A percentile compares a stretch with the other conserved stretches of the same genome.
Evolutionary conservation across 1,140 invertebrate genomes (phyloP).

Genomic region (Ostrea denselamellosa): DNA sequence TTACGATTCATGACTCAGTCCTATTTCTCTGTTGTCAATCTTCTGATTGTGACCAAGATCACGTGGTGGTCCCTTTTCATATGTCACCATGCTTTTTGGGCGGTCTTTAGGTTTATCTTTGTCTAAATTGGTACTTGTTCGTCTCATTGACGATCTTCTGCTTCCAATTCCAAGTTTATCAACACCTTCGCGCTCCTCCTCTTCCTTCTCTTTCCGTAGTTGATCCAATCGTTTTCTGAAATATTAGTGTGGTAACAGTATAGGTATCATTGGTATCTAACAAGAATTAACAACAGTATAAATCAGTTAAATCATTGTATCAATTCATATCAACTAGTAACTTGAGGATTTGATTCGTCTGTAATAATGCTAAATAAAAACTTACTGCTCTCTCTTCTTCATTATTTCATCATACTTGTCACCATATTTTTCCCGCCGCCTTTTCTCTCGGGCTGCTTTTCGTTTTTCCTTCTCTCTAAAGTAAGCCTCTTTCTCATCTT

Average conservation of each 20-base stretch:
- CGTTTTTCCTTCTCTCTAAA: constrained; percentile 63
- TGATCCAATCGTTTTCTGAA: constrained; percentile 56
- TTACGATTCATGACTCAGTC: constrained; percentile 66
- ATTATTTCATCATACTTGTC: constrained; percentile 72
- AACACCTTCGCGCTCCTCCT: constrained; percentile 42
- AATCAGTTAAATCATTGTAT: no score
- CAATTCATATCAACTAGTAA: no score
- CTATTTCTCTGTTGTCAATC: constrained; percentile 65
- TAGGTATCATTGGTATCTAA: not conserved
- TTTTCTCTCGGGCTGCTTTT: constrained; percentile 51
- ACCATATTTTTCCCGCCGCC: constrained; percentile 68
- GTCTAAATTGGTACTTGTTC: constrained; percentile 2
- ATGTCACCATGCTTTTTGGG: constrained; percentile 69
- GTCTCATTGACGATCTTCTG: constrained; percentile 38
- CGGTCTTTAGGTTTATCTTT: constrained; percentile 50
- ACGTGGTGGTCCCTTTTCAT: constrained; percentile 61
- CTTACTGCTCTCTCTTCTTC: constrained; percentile 65
- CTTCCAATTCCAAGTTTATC: constrained; percentile 44
- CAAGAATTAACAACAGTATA: no score
- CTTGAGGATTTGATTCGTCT: not conserved
- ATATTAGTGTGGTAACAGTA: not conserved
- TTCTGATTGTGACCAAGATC: constrained; percentile 56
- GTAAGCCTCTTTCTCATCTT: constrained; percentile 69
- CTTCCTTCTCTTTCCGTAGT: constrained; percentile 53
- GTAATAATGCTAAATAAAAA: not conserved